Percentiles rank a stretch among this genome's conserved stretches.
These are phyloP conservation scores for Globodera ellingtonae DNA, from an alignment of 1,140 invertebrate genomes.

Conservation along the genomic window DNA sequence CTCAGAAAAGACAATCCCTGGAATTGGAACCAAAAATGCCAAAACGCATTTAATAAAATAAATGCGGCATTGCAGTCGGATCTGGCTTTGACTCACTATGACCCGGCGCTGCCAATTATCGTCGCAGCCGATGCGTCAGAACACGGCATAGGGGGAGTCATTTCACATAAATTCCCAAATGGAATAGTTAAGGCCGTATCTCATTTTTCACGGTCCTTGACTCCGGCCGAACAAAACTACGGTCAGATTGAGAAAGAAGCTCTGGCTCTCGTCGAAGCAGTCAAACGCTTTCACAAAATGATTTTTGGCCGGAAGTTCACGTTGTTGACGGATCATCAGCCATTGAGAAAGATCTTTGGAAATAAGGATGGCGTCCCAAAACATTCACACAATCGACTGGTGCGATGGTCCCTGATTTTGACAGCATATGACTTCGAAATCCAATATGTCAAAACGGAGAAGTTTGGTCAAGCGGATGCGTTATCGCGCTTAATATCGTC, in stretches of 20 bases:
- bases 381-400: no score
- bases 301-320: neutral
- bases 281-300: no score
- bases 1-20: no score
- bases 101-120: constrained; percentile 64
- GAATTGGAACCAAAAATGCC: constrained; percentile 30
- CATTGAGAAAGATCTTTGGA: constrained; percentile 18
- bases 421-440: no score
- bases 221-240: neutral
- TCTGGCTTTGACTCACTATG: constrained; percentile 64
- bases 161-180: constrained; percentile 65
- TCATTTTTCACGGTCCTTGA: constrained; percentile 47
- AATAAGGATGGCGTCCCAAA: constrained; percentile 26
- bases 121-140: constrained; percentile 68
- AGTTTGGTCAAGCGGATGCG: no score
- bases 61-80: constrained; percentile 56
- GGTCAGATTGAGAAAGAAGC: no score
- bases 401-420: no score
- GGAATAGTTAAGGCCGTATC: constrained; percentile 67
- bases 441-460: no score
- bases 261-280: no score
- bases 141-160: constrained; percentile 68
- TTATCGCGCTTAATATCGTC: no score
- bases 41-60: constrained; percentile 55
- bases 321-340: constrained; percentile 19